phyloP scores from a whole-genome alignment of 2,113 vertebrate genomes.

The Apaloderma vittatum region DNA sequence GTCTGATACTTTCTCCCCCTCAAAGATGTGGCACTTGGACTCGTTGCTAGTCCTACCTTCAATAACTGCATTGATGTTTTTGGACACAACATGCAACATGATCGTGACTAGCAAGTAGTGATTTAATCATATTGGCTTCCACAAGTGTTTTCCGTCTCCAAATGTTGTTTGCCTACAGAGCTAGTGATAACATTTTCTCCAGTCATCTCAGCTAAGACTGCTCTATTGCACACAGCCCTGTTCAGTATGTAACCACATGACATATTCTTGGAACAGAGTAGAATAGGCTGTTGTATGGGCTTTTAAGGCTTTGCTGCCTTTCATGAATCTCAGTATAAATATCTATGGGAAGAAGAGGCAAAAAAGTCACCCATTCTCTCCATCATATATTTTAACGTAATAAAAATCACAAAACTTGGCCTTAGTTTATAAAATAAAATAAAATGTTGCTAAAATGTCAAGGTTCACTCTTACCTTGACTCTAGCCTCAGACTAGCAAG shows the following conservation, averaged over 20 bases:
- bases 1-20: background rate
- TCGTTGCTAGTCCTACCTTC: constrained; percentile 1
- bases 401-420: background rate
- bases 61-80: constrained; percentile 60
- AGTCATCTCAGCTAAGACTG: constrained; percentile 47
- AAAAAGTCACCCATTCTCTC: constrained; percentile 6
- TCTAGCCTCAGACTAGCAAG: background rate
- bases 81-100: background rate
- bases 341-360: background rate
- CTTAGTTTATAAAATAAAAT: background rate
- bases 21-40: background rate
- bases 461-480: background rate
- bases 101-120: constrained; percentile 44
- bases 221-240: constrained; percentile 40
- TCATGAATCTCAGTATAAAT: constrained; percentile 40
- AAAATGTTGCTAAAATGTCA: background rate
- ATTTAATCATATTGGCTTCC: constrained; percentile 61
- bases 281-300: constrained; percentile 45
- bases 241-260: constrained; percentile 49
- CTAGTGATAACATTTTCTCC: constrained; percentile 72
- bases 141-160: constrained; percentile 61
- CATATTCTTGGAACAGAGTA: constrained; percentile 71
- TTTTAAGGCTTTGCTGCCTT: constrained; percentile 46
- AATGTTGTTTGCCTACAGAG: constrained; percentile 62
- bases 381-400: background rate